Base-by-base conservation (phyloP, 2,888 invertebrate species). In the Odontothrips loti region DNA sequence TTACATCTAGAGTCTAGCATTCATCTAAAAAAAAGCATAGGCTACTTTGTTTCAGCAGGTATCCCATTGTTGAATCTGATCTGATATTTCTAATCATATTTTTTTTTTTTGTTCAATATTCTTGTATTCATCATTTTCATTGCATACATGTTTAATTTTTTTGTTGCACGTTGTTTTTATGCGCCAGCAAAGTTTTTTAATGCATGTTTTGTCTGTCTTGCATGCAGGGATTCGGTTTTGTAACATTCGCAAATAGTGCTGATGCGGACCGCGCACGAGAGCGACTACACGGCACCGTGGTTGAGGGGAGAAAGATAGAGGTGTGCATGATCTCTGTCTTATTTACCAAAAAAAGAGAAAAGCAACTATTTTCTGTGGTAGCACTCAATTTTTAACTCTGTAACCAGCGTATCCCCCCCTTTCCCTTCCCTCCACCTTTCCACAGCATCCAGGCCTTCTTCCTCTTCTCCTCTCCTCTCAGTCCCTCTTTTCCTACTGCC, bases 201-300 rank as follows among this genome's bases (percentile, higher is more conserved):
- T 94, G 94, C 94, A 94, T 94, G 94, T 94, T 93, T 94, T 94
- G 94, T 95, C 94, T 94, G 95, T 95, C 94, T 92, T 95, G 95
- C 96, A 95, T 95, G 94, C 96, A 99, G 99, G 99, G 99, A 94
- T 99, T 99, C 95, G 99, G 99, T 95, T 99, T 99, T 96, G 99
- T 99, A 94, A 99, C 99, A 94, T 99, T 99, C 96, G 98, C 98
- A 94, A 97, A 96, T 95, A 97, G 97, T 94, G 95, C 95, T 93
- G 99, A 99, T 93, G 99, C 99, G 92, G 99, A 99, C 94, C 95
- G 96, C 94, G 99, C 99, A 95, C 97, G 99, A 93, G 98, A 98
- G 94, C 97, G 98, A 94, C 96, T 99, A 93, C 98, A 99, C 95
- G 98, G 98, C 94, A 97, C 98, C 93, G 97, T 98, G 95, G 98